Conservation (phyloP, 2,113 vertebrate species). For the Pagrus major region DNA sequence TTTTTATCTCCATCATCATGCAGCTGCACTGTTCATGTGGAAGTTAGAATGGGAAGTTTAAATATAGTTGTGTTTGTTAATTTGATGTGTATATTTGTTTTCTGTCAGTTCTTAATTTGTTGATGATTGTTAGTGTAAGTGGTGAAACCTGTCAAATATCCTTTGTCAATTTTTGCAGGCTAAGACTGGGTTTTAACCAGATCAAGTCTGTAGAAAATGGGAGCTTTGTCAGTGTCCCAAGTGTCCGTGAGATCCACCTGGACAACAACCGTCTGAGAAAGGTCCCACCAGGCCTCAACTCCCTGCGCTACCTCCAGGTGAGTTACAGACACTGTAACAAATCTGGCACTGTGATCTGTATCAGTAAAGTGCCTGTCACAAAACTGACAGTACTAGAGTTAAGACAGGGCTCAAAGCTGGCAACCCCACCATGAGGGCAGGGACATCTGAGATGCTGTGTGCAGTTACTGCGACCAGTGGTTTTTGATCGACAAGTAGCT, state of each 20-base stretch:
- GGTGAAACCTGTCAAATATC: neutral
- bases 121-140: neutral
- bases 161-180: slow-evolving; percentile 77
- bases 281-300: slow-evolving; percentile 89
- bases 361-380: neutral
- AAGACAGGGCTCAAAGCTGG: neutral
- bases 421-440: neutral
- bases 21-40: neutral
- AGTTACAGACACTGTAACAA: slow-evolving; percentile 11
- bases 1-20: neutral
- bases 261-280: slow-evolving; percentile 95
- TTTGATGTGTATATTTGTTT: neutral
- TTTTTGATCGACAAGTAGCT: neutral
- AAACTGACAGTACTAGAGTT: neutral
- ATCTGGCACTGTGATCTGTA: neutral
- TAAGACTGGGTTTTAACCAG: slow-evolving; percentile 93
- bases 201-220: slow-evolving; percentile 96
- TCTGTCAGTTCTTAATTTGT: neutral
- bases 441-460: too few species aligned
- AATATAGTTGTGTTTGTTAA: neutral
- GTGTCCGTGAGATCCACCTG: slow-evolving; percentile 92
- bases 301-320: slow-evolving; percentile 95
- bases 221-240: slow-evolving; percentile 89
- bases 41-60: neutral
- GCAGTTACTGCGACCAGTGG: too few species aligned